phyloP scores from a whole-genome alignment of 2,113 vertebrate genomes.

The Gambusia holbrooki region DNA sequence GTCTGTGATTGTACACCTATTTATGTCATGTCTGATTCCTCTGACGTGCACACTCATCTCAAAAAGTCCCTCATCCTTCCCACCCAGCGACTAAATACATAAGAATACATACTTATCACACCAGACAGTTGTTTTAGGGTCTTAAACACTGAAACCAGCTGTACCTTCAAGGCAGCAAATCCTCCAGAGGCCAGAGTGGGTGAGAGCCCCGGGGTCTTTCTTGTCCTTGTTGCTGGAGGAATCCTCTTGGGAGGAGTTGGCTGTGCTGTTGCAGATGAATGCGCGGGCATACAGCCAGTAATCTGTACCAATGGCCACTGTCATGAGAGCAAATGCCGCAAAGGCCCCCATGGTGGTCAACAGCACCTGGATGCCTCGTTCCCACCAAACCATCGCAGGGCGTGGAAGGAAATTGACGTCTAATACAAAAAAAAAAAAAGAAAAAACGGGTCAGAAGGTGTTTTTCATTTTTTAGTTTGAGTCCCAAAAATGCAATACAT shows the following conservation, averaged over 20 bases:
- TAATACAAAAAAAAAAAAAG: not conserved
- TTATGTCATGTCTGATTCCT: conserved; percentile 35
- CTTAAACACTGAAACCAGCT: not conserved
- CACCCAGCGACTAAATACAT: conserved; percentile 6
- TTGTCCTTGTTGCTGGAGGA: conserved; percentile 84
- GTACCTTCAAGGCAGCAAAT: conserved; percentile 94
- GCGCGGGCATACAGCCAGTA: conserved; percentile 95
- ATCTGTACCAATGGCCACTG: conserved; percentile 93
- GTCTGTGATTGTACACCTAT: conserved; percentile 32
- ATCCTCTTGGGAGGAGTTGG: conserved; percentile 86
- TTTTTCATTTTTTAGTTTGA: not conserved
- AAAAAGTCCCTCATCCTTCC: not conserved
- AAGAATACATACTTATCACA: not conserved
- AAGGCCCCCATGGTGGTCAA: conserved; percentile 93
- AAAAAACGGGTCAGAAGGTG: not conserved
- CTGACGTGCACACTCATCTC: conserved; percentile 24
- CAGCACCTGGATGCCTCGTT: conserved; percentile 90
- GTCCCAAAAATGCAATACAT: not conserved
- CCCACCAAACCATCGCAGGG: conserved; percentile 88
- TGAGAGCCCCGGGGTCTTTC: conserved; percentile 90
- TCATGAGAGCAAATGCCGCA: conserved; percentile 92
- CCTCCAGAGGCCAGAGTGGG: conserved; percentile 93
- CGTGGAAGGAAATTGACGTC: conserved; percentile 66
- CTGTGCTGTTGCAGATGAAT: conserved; percentile 92
- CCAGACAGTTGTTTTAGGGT: not conserved